Conservation (phyloP, 2,888 invertebrate genomes). For the Melipona bicolor region DNA sequence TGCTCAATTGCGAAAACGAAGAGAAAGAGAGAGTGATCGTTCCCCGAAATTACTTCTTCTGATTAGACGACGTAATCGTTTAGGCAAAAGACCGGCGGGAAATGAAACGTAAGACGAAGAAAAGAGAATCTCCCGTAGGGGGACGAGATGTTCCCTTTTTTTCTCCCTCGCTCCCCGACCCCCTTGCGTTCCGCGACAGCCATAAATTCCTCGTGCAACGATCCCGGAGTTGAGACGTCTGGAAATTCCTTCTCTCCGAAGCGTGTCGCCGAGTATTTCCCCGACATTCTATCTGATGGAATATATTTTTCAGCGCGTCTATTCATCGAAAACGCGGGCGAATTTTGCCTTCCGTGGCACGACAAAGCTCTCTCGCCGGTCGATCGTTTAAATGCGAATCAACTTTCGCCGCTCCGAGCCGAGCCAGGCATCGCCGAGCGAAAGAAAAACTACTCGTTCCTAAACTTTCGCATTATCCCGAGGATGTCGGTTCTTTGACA, state of each 20-base stretch:
- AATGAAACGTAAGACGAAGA: constrained; percentile 37
- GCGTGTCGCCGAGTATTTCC: constrained; percentile 7
- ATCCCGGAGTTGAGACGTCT: constrained; percentile 10
- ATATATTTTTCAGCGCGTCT: constrained; percentile 36
- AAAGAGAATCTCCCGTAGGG: constrained; percentile 15
- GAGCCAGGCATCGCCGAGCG: no score
- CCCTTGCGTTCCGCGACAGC: constrained; percentile 30
- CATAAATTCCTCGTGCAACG: constrained; percentile 45
- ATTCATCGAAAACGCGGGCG: constrained; percentile 37
- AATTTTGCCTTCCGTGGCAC: constrained; percentile 19
- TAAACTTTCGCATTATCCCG: background rate
- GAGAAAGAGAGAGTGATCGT: constrained; percentile 8
- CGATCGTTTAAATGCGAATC: constrained; percentile 6
- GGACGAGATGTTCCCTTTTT: constrained; percentile 3
- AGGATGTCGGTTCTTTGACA: background rate
- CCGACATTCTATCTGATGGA: background rate
- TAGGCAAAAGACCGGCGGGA: constrained; percentile 1
- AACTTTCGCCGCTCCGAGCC: background rate
- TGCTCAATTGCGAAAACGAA: no score
- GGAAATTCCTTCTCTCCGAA: constrained; percentile 34
- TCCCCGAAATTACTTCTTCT: constrained; percentile 48
- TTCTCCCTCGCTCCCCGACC: no score
- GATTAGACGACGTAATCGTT: constrained; percentile 54
- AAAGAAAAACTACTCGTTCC: background rate
- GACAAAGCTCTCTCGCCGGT: constrained; percentile 4